phyloP scores from a whole-genome alignment of 2,797 vertebrate species.

The Loris lydekkerianus region DNA sequence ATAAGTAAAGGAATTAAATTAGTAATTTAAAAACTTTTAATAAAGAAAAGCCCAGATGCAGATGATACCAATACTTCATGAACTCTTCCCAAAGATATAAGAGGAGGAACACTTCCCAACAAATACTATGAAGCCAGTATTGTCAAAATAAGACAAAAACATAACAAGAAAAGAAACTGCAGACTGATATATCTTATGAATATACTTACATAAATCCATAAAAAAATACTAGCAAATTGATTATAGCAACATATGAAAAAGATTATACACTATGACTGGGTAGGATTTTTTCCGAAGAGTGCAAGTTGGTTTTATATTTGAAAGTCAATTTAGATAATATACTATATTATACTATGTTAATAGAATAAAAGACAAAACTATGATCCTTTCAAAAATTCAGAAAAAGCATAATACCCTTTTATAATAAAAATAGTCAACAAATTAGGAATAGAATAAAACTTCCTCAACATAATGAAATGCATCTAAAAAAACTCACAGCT shows the following conservation, averaged over 20 bases:
- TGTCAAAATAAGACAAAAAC: slow-evolving; percentile 39
- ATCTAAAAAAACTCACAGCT: not conserved
- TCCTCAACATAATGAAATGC: not conserved
- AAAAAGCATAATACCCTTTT: slow-evolving; percentile 21
- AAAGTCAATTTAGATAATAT: slow-evolving; percentile 50
- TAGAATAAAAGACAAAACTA: slow-evolving; percentile 27
- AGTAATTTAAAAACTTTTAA: slow-evolving; percentile 46
- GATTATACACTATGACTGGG: not conserved
- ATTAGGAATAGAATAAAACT: not conserved
- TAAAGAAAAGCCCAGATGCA: not conserved
- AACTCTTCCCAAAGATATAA: slow-evolving; percentile 18
- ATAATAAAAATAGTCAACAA: slow-evolving; percentile 28
- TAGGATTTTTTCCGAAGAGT: slow-evolving; percentile 48
- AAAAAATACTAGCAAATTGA: slow-evolving; percentile 31
- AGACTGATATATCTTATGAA: slow-evolving; percentile 20
- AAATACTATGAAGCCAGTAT: not conserved
- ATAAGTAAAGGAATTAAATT: slow-evolving; percentile 22
- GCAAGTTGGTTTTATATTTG: slow-evolving; percentile 19
- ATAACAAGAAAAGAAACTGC: not conserved
- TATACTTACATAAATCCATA: slow-evolving; percentile 3
- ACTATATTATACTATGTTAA: not conserved
- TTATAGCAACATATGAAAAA: slow-evolving; percentile 31
- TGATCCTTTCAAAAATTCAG: slow-evolving; percentile 4
- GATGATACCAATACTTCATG: not conserved
- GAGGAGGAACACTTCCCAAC: not conserved